These are phyloP conservation scores for Acrossocheilus wenchowensis DNA, from an alignment of 2,797 vertebrate genomes.

Conservation along the genomic window DNA sequence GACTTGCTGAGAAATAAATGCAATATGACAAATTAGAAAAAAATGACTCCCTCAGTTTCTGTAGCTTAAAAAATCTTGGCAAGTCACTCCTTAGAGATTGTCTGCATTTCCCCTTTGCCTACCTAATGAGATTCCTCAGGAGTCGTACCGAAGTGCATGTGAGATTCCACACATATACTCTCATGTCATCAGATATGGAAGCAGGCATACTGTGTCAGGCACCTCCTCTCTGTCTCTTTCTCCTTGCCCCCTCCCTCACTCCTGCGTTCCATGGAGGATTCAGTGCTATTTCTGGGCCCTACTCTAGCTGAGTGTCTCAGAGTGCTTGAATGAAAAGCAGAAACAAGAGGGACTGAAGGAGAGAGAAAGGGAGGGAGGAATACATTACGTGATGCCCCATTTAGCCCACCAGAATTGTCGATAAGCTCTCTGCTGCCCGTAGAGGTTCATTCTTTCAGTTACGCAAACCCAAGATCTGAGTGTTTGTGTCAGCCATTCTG, in stretches of 20 bases:
- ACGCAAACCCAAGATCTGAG: conserved; percentile 39
- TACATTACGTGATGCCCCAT: conserved; percentile 65
- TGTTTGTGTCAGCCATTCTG: conserved; percentile 25
- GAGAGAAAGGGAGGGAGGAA: conserved; percentile 48
- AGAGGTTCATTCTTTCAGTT: conserved; percentile 60
- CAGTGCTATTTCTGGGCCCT: conserved; percentile 63
- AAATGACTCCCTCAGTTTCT: neutral
- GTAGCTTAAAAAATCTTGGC: conserved; percentile 5
- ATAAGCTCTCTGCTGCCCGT: conserved; percentile 65
- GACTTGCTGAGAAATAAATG: neutral
- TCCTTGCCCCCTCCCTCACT: conserved; percentile 25
- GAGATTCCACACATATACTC: conserved; percentile 42
- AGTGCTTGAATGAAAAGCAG: conserved; percentile 72
- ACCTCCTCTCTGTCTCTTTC: conserved; percentile 19
- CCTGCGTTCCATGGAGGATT: conserved; percentile 46
- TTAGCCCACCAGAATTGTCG: conserved; percentile 68
- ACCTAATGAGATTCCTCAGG: conserved; percentile 38
- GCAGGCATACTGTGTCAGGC: conserved; percentile 18
- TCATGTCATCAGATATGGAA: conserved; percentile 34
- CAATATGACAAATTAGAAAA: neutral
- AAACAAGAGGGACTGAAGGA: conserved; percentile 64
- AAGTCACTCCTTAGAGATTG: neutral
- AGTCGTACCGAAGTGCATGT: neutral
- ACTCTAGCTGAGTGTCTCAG: conserved; percentile 65
- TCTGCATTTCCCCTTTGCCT: neutral